phyloP scores from a whole-genome alignment of 2,797 vertebrate species.

The Synaphobranchus kaupii region DNA sequence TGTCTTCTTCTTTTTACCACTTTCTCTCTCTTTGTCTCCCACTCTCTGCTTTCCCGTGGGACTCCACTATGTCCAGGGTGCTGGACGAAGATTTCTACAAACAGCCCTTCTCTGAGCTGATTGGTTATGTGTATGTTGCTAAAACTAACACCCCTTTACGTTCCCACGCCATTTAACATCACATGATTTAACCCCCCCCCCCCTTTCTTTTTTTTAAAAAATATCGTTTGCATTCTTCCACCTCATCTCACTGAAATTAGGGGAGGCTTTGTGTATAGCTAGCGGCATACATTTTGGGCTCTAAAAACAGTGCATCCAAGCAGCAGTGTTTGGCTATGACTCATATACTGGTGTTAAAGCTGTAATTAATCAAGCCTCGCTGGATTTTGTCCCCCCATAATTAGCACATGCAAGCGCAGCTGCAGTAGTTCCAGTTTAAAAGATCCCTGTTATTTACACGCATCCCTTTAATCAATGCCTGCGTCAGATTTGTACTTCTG shows the following conservation, averaged over 20 bases:
- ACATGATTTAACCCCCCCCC: constrained; percentile 29
- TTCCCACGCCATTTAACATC: constrained; percentile 37
- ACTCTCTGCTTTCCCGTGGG: constrained; percentile 87
- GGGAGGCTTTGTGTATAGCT: not conserved
- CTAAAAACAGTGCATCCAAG: not conserved
- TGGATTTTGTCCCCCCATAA: not conserved
- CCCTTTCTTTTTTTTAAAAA: not conserved
- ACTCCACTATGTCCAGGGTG: constrained; percentile 92
- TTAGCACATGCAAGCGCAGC: not conserved
- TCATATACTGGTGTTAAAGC: not conserved
- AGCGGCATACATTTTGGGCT: no score
- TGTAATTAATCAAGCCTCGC: not conserved
- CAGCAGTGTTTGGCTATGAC: not conserved
- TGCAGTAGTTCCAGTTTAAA: not conserved
- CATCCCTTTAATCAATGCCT: not conserved
- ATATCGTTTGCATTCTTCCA: not conserved
- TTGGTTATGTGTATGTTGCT: constrained; percentile 99
- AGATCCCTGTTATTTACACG: not conserved
- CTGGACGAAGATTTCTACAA: constrained; percentile 99
- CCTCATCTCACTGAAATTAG: not conserved
- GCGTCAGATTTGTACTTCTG: not conserved
- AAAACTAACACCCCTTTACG: constrained; percentile 82
- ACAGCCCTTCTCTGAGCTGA: constrained; percentile 99
- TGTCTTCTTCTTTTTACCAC: constrained; percentile 75
- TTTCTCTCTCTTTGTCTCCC: constrained; percentile 64